A percentile compares a stretch with the other conserved stretches of the same genome.
These are phyloP conservation scores for Dendrolimus kikuchii DNA, from an alignment of 1,140 invertebrate genomes.

Conservation along the genomic window DNA sequence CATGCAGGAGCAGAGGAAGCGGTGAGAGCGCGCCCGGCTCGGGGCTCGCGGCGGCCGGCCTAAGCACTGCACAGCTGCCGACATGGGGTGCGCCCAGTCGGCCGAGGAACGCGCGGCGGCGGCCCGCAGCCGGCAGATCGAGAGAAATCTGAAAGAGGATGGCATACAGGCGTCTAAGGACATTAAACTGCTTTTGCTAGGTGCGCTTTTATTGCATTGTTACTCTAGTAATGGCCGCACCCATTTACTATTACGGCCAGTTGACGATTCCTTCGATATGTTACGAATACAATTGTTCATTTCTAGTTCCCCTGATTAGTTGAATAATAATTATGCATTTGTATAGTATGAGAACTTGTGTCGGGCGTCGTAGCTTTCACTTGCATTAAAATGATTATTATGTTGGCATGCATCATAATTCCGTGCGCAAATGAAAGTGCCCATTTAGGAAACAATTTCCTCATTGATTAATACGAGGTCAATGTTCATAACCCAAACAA, in stretches of 20 bases:
- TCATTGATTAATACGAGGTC: no score
- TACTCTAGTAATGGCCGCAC: slow-evolving; percentile 43
- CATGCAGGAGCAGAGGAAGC: slow-evolving; percentile 56
- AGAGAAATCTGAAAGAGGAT: slow-evolving; percentile 99
- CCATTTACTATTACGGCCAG: slow-evolving; percentile 21
- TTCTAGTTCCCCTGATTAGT: neutral
- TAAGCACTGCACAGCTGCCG: slow-evolving; percentile 54
- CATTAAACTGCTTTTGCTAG: slow-evolving; percentile 97
- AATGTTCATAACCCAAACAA: no score
- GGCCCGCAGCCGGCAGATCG: slow-evolving; percentile 96
- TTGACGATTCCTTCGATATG: neutral
- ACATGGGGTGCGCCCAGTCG: slow-evolving; percentile 99
- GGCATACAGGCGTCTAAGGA: slow-evolving; percentile 98
- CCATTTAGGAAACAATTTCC: slow-evolving; percentile 25
- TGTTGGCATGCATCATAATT: slow-evolving; percentile 43
- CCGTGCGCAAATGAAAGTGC: slow-evolving; percentile 47
- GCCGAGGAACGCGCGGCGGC: slow-evolving; percentile 97
- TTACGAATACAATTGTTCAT: slow-evolving; percentile 1
- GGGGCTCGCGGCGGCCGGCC: slow-evolving; percentile 59
- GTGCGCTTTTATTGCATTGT: slow-evolving; percentile 74
- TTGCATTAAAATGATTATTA: slow-evolving; percentile 39
- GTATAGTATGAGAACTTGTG: no score
- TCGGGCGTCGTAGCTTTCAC: slow-evolving; percentile 34
- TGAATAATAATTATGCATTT: neutral
- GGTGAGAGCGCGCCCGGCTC: slow-evolving; percentile 67